Conservation (phyloP, 2,113 vertebrate genomes). For the Epinephelus fuscoguttatus region DNA sequence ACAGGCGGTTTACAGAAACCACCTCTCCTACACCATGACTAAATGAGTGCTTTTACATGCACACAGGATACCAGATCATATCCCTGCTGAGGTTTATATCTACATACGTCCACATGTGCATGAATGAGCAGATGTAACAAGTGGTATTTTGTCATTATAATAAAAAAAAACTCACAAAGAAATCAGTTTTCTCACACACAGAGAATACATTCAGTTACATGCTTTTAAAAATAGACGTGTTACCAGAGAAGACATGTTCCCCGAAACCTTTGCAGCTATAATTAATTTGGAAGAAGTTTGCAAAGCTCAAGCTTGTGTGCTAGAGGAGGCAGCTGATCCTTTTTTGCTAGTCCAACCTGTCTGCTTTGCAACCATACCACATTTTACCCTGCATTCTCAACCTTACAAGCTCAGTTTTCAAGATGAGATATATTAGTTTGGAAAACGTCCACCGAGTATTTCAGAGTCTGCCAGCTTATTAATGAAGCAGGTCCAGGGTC, state of each 20-base stretch:
- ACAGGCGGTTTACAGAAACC: conserved; percentile 64
- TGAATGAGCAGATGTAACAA: not conserved
- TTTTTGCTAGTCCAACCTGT: not conserved
- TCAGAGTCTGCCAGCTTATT: conserved; percentile 31
- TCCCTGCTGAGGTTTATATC: conserved; percentile 4
- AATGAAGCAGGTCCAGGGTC: conserved; percentile 32
- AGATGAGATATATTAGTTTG: conserved; percentile 31
- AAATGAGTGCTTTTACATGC: conserved; percentile 63
- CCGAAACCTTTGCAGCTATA: not conserved
- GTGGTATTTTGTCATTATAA: not conserved
- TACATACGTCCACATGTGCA: not conserved
- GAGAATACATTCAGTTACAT: not conserved
- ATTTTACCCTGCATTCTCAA: conserved; percentile 7
- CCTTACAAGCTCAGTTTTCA: conserved; percentile 5
- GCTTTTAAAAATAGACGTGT: not conserved
- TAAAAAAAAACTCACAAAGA: no score
- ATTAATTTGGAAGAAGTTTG: not conserved
- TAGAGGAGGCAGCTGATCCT: not conserved
- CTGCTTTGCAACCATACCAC: not conserved
- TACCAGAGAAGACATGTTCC: not conserved
- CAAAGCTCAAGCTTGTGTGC: not conserved
- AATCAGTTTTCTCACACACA: not conserved
- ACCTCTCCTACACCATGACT: conserved; percentile 57
- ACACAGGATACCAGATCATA: conserved; percentile 29
- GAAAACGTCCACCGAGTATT: conserved; percentile 36